Conservation (phyloP, 2,888 invertebrate genomes). For the Pheosia gnoma region DNA sequence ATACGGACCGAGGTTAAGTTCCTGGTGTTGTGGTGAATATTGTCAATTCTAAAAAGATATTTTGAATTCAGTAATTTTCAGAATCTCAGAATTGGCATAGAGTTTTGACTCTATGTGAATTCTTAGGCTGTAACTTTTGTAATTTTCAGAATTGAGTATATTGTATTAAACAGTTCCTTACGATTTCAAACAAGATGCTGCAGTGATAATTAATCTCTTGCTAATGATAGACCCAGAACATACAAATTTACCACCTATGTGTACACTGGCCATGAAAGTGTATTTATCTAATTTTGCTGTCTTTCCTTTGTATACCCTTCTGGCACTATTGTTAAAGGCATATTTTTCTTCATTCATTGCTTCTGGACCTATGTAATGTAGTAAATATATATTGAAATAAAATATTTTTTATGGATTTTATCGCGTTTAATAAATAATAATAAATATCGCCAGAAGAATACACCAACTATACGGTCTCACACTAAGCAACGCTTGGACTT, state of each 20-base stretch:
- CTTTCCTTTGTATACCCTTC: neutral
- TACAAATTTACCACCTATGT: neutral
- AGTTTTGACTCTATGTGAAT: too few species aligned
- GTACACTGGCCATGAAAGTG: neutral
- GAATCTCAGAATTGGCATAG: too few species aligned
- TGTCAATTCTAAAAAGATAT: too few species aligned
- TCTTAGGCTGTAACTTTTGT: too few species aligned
- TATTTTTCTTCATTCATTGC: neutral
- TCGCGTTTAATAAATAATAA: too few species aligned
- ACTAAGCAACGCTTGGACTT: too few species aligned
- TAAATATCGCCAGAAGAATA: too few species aligned
- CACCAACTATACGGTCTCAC: too few species aligned
- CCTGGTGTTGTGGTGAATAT: too few species aligned
- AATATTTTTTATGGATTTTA: too few species aligned
- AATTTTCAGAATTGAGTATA: neutral
- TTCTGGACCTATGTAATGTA: neutral
- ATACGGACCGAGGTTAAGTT: neutral
- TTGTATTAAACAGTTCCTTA: neutral
- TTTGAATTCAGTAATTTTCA: too few species aligned
- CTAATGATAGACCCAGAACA: slow-evolving; percentile 1
- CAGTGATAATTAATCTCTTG: neutral
- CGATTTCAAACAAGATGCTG: neutral
- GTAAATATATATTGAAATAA: too few species aligned
- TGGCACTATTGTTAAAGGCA: neutral
- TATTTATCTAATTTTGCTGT: neutral